Evolutionary conservation across 2,113 vertebrate species (phyloP), one percentile per base, ranked within the genome.

Genomic region (Spheniscus mendiculus): DNA sequence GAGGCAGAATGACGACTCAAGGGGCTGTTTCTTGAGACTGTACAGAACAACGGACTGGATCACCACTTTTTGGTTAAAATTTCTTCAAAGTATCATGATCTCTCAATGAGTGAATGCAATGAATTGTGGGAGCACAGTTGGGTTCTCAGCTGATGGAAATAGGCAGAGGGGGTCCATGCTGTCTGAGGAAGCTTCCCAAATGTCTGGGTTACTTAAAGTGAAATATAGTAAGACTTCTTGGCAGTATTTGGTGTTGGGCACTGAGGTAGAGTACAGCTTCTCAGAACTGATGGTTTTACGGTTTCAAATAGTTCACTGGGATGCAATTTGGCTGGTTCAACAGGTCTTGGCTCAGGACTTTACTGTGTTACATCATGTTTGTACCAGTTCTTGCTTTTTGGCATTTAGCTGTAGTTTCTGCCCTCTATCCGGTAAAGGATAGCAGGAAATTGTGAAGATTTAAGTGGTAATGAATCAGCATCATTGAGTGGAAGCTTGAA

Each of bases 261-360:
- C 77, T 47, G 62, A 82, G 40, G 18, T 26, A 61, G 81, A 36
- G 77, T 52, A 59, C 47, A 87, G 1, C 26, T 92, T 40, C 27
- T 11, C 88, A 82, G 47, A 91, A 56, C 56, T 22, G 61, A 95
- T 55, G 30, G 38, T 20, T 97, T 94, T 90, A 93, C 67, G 2
- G 2, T 89, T 91, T 91, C 81, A 47, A 23, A 76, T 58, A 89
- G 47, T 56, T 91, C 84, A 44, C 52, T 76, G 69, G 65, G 26
- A 87, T 96, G 34, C 29, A 67, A 72, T 95, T 87, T 97, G 93
- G 89, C 91, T 80, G 52, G 12, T 79, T 80, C 72, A 84, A 55
- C 69, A 67, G 77, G 49, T 7, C 67, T 89, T 96, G 93, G 95
- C 94, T 96, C 80, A 47, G 44, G 32, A 50, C 45, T 73, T 80